phyloP scores from a whole-genome alignment of 64 coral and sea anemone species.

The Actinia tenebrosa region DNA sequence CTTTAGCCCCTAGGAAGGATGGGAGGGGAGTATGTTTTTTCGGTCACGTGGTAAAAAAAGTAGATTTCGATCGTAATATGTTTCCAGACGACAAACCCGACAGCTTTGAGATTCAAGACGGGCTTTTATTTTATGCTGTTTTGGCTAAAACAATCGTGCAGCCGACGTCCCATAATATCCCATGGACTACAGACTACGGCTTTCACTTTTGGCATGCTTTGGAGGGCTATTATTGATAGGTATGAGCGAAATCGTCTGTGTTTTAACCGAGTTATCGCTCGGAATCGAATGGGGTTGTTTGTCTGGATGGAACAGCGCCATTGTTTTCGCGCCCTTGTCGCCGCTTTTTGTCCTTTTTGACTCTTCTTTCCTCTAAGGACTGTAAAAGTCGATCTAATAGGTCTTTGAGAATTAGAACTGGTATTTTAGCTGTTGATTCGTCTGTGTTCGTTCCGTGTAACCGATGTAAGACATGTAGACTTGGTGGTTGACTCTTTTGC shows the following conservation, averaged over 20 bases:
- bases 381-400: not conserved
- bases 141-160: slow-evolving; percentile 9
- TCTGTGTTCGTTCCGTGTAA: not conserved
- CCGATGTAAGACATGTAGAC: not conserved
- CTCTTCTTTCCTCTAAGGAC: not conserved
- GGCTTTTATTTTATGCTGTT: not conserved
- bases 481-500: not conserved
- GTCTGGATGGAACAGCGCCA: not conserved
- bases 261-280: not conserved
- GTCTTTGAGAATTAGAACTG: not conserved
- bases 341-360: not conserved
- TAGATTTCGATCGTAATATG: not conserved
- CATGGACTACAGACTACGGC: slow-evolving; percentile 18
- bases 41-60: not conserved
- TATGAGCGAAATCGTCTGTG: not conserved
- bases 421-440: not conserved
- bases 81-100: slow-evolving; percentile 16
- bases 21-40: not conserved
- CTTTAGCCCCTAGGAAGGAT: not conserved
- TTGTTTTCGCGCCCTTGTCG: not conserved
- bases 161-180: slow-evolving; percentile 3
- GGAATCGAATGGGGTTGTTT: not conserved
- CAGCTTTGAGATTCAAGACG: not conserved
- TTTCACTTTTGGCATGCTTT: slow-evolving; percentile 16
- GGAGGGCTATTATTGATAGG: slow-evolving; percentile 5